Conservation (phyloP, 2,113 vertebrate genomes). For the Ibidorhyncha struthersii region DNA sequence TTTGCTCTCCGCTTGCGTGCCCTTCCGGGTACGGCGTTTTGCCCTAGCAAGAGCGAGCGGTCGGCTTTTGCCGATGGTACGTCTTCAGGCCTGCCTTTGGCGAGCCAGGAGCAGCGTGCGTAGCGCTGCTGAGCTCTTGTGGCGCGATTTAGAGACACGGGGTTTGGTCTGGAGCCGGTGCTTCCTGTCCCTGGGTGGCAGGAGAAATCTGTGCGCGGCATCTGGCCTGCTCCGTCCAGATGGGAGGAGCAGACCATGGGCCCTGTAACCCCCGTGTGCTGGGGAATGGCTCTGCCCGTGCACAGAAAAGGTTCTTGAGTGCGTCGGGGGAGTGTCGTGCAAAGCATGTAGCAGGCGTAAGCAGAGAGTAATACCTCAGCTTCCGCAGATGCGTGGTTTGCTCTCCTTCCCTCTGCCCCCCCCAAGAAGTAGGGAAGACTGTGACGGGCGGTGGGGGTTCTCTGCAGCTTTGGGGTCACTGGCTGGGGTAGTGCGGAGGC, state of each 20-base stretch:
- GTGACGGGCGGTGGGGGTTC: background rate
- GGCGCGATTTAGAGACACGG: background rate
- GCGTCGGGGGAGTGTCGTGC: background rate
- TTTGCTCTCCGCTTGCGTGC: background rate
- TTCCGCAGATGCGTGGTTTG: background rate
- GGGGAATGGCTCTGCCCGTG: background rate
- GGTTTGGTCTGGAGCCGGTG: background rate
- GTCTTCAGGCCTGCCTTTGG: background rate
- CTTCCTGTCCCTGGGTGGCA: slow-evolving; percentile 28
- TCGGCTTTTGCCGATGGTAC: background rate
- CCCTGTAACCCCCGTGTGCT: background rate
- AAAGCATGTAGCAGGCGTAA: background rate
- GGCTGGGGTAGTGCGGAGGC: background rate
- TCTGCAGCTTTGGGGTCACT: background rate
- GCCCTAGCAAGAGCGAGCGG: background rate
- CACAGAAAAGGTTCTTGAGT: background rate
- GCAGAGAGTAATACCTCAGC: background rate
- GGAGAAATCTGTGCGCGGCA: background rate
- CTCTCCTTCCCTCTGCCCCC: background rate
- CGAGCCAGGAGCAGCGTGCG: background rate
- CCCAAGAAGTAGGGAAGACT: background rate
- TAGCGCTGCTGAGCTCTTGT: background rate
- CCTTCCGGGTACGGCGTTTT: background rate
- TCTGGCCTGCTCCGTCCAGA: background rate
- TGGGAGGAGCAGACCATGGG: background rate